Conservation (phyloP, 2,797 vertebrate species). For the Botia kubotai region DNA sequence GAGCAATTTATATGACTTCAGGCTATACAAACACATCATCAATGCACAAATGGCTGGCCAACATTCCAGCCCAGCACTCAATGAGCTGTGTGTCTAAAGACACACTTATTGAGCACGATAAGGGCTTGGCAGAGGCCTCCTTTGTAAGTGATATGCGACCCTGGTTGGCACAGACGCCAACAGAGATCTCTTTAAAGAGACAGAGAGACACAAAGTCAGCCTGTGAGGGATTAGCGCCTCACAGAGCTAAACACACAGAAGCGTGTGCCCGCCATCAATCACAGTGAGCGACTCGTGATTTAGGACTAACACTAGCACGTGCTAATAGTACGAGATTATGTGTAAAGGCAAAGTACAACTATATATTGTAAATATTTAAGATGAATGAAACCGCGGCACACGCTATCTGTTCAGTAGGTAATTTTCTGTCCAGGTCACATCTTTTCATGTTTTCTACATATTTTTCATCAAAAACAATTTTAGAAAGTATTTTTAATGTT, state of each 20-base stretch:
- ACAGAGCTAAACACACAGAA: conserved; percentile 65
- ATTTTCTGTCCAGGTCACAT: too few relatives aligned
- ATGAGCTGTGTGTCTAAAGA: conserved; percentile 60
- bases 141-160: conserved; percentile 81
- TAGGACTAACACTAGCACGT: conserved; percentile 8
- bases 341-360: neutral
- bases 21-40: conserved; percentile 57
- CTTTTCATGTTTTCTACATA: too few relatives aligned
- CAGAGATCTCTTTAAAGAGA: conserved; percentile 74
- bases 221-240: conserved; percentile 70
- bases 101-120: conserved; percentile 66
- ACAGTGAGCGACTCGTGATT: conserved; percentile 16
- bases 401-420: too few relatives aligned
- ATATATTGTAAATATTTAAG: too few relatives aligned
- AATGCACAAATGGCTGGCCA: conserved; percentile 62
- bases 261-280: conserved; percentile 34
- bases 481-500: too few relatives aligned
- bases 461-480: too few relatives aligned
- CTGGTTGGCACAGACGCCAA: conserved; percentile 76
- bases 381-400: neutral
- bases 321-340: conserved; percentile 11
- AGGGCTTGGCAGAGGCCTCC: conserved; percentile 70
- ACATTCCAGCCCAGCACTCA: conserved; percentile 74
- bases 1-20: conserved; percentile 56
- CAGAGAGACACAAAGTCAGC: conserved; percentile 69